Percentiles rank a stretch among this genome's conserved stretches.
Conservation (phyloP, 2,888 invertebrate species). For the Brenthis hecate region DNA sequence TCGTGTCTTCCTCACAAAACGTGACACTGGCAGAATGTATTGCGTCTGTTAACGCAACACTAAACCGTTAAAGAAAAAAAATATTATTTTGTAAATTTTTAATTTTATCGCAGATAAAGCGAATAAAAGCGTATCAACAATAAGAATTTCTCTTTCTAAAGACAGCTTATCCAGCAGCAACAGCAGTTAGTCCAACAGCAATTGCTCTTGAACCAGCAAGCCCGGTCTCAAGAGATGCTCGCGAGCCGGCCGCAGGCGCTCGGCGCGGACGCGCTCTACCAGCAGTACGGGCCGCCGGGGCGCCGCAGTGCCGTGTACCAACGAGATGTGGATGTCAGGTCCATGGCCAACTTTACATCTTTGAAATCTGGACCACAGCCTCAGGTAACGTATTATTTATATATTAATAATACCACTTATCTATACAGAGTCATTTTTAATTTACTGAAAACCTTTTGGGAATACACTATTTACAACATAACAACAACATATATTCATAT, state of each 20-base stretch:
- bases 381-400: slow-evolving; percentile 52
- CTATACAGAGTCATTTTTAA: too few relatives aligned
- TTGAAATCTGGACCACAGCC: slow-evolving; percentile 68
- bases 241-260: slow-evolving; percentile 69
- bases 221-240: slow-evolving; percentile 83
- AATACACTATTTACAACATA: too few relatives aligned
- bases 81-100: too few relatives aligned
- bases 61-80: too few relatives aligned
- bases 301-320: slow-evolving; percentile 73
- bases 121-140: slow-evolving; percentile 30
- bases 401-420: too few relatives aligned
- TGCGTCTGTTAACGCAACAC: too few relatives aligned
- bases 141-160: slow-evolving; percentile 44
- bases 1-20: too few relatives aligned
- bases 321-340: slow-evolving; percentile 70
- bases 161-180: slow-evolving; percentile 76
- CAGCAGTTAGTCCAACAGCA: slow-evolving; percentile 79
- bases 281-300: slow-evolving; percentile 75
- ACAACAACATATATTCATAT: too few relatives aligned
- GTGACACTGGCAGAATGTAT: too few relatives aligned
- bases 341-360: slow-evolving; percentile 76
- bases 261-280: slow-evolving; percentile 75
- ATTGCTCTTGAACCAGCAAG: slow-evolving; percentile 74
- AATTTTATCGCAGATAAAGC: background rate
- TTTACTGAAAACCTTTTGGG: too few relatives aligned